These are phyloP conservation scores for Bimastos eiseni DNA, from an alignment of 2,888 invertebrate species.

Conservation along the genomic window DNA sequence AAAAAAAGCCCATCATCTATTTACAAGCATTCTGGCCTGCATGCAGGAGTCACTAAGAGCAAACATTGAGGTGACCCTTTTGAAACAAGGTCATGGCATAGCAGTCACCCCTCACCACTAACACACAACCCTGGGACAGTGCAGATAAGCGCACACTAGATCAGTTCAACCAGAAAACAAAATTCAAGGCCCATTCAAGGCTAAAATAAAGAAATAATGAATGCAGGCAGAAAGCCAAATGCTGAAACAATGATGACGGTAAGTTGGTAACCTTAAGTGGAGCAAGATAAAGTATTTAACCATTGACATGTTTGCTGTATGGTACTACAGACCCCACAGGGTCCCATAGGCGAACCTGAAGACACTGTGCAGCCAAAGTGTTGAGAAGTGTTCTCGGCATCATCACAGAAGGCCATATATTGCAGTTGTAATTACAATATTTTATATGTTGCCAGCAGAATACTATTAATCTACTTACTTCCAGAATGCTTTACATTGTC, in stretches of 20 bases:
- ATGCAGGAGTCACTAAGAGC: not conserved
- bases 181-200: not conserved
- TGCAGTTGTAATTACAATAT: no score
- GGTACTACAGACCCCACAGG: not conserved
- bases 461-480: no score
- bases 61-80: not conserved
- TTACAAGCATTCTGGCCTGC: not conserved
- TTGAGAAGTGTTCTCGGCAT: not conserved
- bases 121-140: not conserved
- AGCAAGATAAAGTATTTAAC: not conserved
- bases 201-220: not conserved
- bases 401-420: not conserved
- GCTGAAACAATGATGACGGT: not conserved
- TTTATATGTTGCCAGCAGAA: no score
- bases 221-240: not conserved
- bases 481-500: no score
- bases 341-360: not conserved
- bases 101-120: not conserved
- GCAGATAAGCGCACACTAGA: slow-evolving; percentile 13
- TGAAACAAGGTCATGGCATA: not conserved
- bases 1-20: not conserved
- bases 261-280: not conserved
- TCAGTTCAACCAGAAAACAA: not conserved
- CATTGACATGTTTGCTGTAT: not conserved
- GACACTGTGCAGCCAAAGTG: not conserved